Percentiles rank a stretch among this genome's conserved stretches.
Conservation (phyloP, 2,888 invertebrate species). For the Mantis religiosa region DNA sequence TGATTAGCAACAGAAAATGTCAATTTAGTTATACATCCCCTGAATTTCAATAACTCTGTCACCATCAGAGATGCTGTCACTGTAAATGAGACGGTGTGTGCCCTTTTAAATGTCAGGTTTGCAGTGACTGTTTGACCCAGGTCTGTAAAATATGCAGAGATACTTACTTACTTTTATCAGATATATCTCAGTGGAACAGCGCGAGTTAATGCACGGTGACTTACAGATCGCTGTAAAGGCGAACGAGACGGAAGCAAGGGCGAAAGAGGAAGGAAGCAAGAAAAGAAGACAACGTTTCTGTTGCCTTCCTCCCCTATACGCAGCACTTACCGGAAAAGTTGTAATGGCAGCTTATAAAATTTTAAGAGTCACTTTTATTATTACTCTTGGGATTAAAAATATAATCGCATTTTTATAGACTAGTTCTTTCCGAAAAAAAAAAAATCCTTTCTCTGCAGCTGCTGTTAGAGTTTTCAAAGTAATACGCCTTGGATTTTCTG, state of each 20-base stretch:
- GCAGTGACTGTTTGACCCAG: no score
- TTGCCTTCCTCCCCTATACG: not conserved
- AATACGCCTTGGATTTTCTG: not conserved
- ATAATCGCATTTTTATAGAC: constrained; percentile 23
- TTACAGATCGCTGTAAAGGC: not conserved
- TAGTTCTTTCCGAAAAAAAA: not conserved
- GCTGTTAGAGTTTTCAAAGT: not conserved
- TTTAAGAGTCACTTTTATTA: constrained; percentile 17
- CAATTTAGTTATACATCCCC: no score
- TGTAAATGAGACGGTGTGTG: no score
- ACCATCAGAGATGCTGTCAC: no score
- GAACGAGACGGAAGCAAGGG: not conserved
- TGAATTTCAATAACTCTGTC: no score
- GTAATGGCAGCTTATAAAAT: constrained; percentile 21
- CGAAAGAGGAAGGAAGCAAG: not conserved
- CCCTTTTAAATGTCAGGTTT: no score
- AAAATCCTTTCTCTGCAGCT: not conserved
- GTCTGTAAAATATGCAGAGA: no score
- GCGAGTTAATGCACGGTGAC: not conserved
- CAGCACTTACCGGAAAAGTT: not conserved
- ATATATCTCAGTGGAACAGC: no score
- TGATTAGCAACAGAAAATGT: no score
- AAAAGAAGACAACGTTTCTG: not conserved
- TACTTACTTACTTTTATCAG: no score
- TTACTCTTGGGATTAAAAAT: constrained; percentile 12